Base-by-base conservation (phyloP, 2,888 invertebrate genomes). In the Philonicus albiceps region DNA sequence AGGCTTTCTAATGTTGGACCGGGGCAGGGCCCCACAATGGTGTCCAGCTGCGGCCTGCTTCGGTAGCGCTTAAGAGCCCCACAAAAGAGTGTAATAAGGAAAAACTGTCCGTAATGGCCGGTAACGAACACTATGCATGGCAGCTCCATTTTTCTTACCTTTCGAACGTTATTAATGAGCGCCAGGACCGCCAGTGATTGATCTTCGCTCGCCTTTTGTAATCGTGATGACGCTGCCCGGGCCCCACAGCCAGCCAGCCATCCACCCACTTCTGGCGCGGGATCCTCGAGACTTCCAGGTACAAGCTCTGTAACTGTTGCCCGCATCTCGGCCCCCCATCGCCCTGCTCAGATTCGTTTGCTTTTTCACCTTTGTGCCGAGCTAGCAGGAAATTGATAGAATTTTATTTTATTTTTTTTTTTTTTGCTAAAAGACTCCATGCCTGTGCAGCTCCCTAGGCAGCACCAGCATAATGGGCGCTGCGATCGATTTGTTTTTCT, bases 71-170 rank as follows among this genome's bases (percentile, higher is more conserved):
- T 37, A 37, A 37, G 74, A 34, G n/a, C 31, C 16, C 73, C 27
- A 19, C 19, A 76, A 76, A 76, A 40, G 37, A 27, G 27, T 7
- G 37, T 76, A 76, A 76, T 76, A 76, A 37, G 76, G 76, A 43
- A 76, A 76, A 76, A 76, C 37, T 43, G 76, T 40, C 22, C 22
- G 76, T 76, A 76, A 76, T 76, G 76, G 76, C 43, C 76, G 34
- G 76, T 76, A 76, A 76, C 76, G 76, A 76, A 76, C 76, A 76
- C 34, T 76, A 19, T 76, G 40, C 37, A 43, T 43, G 76, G 76
- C 76, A 76, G 76, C 76, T 76, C 76, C 76, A 76, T 76, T 76
- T 76, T 76, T 76, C 76, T 76, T 76, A 34, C 76, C 76, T 40
- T 37, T 76, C 76, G 76, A 76, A 34, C 27, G 76, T 76, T 76